Conservation (phyloP, 2,888 invertebrate genomes). For the Orgyia antiqua region DNA sequence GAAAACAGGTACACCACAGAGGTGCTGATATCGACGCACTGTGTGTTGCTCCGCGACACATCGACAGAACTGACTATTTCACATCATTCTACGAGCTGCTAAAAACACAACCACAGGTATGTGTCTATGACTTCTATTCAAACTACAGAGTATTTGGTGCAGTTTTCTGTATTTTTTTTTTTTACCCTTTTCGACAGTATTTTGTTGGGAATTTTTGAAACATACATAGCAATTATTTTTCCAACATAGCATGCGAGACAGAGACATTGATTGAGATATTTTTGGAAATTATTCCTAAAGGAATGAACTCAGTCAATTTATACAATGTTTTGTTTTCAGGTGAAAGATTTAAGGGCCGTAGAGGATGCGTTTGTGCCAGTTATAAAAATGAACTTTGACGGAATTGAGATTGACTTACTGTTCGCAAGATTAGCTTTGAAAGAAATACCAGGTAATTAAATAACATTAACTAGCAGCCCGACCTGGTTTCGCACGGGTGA, state of each 20-base stretch:
- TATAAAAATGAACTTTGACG: constrained; percentile 99
- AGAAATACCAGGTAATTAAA: constrained; percentile 90
- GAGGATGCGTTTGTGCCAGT: constrained; percentile 99
- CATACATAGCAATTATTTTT: too few relatives aligned
- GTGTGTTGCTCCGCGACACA: constrained; percentile 98
- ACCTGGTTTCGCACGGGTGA: too few relatives aligned
- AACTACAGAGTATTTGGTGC: background rate
- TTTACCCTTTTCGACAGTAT: too few relatives aligned
- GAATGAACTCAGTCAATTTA: too few relatives aligned
- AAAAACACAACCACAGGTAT: constrained; percentile 89
- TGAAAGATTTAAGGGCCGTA: constrained; percentile 82
- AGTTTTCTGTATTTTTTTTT: too few relatives aligned
- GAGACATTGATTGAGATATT: too few relatives aligned
- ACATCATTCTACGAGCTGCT: constrained; percentile 95
- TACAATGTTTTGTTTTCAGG: constrained; percentile 49
- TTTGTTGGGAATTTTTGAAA: too few relatives aligned
- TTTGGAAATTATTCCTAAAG: too few relatives aligned
- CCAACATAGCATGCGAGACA: too few relatives aligned
- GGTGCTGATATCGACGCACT: constrained; percentile 99
- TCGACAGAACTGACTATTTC: constrained; percentile 96
- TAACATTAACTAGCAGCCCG: too few relatives aligned
- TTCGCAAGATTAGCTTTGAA: constrained; percentile 97
- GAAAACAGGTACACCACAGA: constrained; percentile 95
- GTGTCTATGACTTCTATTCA: background rate
- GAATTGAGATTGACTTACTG: constrained; percentile 98